Conservation (phyloP, 2,888 invertebrate species). For the Thecophora atra region DNA sequence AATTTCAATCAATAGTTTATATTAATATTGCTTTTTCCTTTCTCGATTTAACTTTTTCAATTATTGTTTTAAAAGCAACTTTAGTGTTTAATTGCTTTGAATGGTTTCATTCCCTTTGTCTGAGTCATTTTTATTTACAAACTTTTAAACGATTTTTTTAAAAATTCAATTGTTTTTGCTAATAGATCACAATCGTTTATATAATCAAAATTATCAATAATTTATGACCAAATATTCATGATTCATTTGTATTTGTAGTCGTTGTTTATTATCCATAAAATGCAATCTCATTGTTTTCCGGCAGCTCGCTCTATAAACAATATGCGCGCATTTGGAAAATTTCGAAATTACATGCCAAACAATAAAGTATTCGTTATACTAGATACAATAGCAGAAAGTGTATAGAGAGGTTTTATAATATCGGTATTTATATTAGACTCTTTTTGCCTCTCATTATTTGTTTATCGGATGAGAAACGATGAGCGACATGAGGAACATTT, state of each 20-base stretch:
- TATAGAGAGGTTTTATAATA: no score
- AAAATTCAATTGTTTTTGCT: conserved; percentile 19
- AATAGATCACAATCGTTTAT: neutral
- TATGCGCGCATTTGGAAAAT: neutral
- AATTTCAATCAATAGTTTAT: conserved; percentile 3
- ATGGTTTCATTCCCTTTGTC: neutral
- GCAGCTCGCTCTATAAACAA: neutral
- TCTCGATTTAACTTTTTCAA: neutral
- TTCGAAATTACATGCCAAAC: neutral
- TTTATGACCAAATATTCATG: neutral
- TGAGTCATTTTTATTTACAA: no score
- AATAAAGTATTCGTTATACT: no score
- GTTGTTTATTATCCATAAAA: neutral
- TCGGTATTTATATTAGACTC: no score
- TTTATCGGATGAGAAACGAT: no score
- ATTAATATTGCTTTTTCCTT: neutral
- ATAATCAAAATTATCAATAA: neutral
- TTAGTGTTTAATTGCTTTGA: no score
- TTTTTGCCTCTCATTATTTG: no score
- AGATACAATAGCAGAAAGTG: no score
- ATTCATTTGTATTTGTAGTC: neutral
- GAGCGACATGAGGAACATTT: no score
- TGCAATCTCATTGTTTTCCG: conserved; percentile 5
- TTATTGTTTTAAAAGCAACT: neutral
- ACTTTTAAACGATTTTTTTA: neutral